These are phyloP conservation scores for Cryptotermes secundus DNA, from an alignment of 1,140 invertebrate genomes.

Conservation along the genomic window DNA sequence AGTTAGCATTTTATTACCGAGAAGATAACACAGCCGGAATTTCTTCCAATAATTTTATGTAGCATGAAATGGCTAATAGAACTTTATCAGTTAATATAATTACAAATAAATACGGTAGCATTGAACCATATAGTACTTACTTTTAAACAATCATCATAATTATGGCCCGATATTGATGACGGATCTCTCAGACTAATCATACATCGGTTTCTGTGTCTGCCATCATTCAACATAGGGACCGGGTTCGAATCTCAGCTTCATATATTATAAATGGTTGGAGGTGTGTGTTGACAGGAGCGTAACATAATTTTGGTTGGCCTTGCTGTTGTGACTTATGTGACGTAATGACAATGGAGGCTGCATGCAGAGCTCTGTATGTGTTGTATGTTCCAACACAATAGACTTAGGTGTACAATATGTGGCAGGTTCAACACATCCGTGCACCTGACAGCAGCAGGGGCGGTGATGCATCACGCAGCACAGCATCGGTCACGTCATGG, in stretches of 20 bases:
- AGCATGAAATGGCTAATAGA: background rate
- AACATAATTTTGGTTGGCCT: constrained; percentile 17
- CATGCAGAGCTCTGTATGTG: constrained; percentile 13
- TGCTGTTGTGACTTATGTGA: constrained; percentile 9
- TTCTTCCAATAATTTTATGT: background rate
- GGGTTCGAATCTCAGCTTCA: constrained; percentile 1
- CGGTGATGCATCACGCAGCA: constrained; percentile 28
- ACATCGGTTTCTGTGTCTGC: background rate
- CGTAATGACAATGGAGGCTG: background rate
- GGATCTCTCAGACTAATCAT: background rate
- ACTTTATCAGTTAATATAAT: background rate
- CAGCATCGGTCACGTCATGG: background rate
- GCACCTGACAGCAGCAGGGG: constrained; percentile 31
- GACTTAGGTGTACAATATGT: constrained; percentile 31
- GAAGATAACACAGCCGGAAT: background rate
- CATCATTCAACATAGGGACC: background rate
- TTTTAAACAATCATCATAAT: background rate
- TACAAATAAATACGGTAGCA: background rate
- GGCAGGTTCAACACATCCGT: constrained; percentile 21
- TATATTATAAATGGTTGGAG: background rate
- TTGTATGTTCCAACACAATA: constrained; percentile 7
- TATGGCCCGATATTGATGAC: background rate
- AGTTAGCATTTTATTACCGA: background rate
- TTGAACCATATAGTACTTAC: background rate
- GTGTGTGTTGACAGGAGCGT: constrained; percentile 8